phyloP scores from a whole-genome alignment of 2,888 invertebrate species.

The Abrostola triplasia region DNA sequence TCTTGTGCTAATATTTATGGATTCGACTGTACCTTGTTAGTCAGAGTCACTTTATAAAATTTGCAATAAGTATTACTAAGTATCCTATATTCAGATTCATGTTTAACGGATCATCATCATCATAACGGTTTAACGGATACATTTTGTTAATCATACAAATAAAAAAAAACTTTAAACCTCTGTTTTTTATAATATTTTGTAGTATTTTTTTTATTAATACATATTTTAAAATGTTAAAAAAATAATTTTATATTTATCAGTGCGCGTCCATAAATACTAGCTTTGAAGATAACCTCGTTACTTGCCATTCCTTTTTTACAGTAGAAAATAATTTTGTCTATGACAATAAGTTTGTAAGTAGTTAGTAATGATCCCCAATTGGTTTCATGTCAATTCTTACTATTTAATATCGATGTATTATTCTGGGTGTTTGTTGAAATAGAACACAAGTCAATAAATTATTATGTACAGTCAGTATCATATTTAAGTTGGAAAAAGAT shows the following conservation, averaged over 20 bases:
- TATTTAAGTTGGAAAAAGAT: not conserved
- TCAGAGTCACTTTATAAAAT: not conserved
- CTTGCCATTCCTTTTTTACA: slow-evolving; percentile 70
- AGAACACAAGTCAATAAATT: slow-evolving; percentile 5
- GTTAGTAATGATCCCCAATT: slow-evolving; percentile 60
- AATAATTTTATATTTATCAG: slow-evolving; percentile 1
- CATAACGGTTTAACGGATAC: too few species aligned
- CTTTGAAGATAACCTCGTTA: slow-evolving; percentile 48
- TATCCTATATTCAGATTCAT: too few species aligned
- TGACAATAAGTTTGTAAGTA: slow-evolving; percentile 72
- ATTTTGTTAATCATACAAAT: too few species aligned
- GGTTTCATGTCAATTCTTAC: slow-evolving; percentile 75
- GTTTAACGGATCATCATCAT: too few species aligned
- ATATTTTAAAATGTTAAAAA: too few species aligned
- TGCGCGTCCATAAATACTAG: slow-evolving; percentile 23
- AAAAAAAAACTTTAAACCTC: too few species aligned
- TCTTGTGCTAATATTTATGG: slow-evolving; percentile 36
- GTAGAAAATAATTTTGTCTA: slow-evolving; percentile 61
- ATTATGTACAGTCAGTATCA: slow-evolving; percentile 13
- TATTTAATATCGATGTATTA: slow-evolving; percentile 53
- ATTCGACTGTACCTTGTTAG: slow-evolving; percentile 32
- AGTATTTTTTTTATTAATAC: not conserved
- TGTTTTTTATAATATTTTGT: too few species aligned
- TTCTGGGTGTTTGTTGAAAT: slow-evolving; percentile 50
- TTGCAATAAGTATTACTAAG: too few species aligned